These are phyloP conservation scores for Leptinotarsa rubiginosa DNA, from an alignment of 2,888 invertebrate genomes.

Conservation along the genomic window DNA sequence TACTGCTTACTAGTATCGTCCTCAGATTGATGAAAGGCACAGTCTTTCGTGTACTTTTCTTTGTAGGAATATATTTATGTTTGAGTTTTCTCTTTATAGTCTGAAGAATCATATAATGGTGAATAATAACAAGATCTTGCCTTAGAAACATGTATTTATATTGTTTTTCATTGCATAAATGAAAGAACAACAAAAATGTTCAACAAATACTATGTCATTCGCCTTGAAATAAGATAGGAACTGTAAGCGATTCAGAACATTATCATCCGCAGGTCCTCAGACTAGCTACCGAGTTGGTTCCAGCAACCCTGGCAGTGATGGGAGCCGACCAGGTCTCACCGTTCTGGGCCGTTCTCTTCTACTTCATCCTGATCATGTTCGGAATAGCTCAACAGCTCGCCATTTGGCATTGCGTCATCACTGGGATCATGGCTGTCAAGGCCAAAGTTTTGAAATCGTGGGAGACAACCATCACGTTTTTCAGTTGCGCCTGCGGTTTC, in stretches of 20 bases:
- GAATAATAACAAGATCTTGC: too few relatives aligned
- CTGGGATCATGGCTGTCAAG: conserved; percentile 84
- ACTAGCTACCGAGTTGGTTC: conserved; percentile 90
- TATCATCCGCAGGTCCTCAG: conserved; percentile 72
- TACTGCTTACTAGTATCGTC: too few relatives aligned
- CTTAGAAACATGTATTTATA: too few relatives aligned
- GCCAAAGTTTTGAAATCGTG: conserved; percentile 78
- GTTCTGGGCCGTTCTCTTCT: conserved; percentile 89
- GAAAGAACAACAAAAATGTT: too few relatives aligned
- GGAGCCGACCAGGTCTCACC: conserved; percentile 83
- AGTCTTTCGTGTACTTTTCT: too few relatives aligned
- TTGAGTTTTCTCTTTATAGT: too few relatives aligned
- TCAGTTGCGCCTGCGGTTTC: conserved; percentile 85
- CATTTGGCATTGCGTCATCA: conserved; percentile 91
- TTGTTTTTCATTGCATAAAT: too few relatives aligned
- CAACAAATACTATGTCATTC: too few relatives aligned
- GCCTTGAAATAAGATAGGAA: too few relatives aligned
- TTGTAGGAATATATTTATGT: too few relatives aligned
- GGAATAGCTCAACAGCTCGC: conserved; percentile 90
- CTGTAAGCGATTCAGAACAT: neutral
- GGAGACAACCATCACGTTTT: conserved; percentile 86
- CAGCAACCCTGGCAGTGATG: conserved; percentile 83
- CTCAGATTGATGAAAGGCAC: too few relatives aligned
- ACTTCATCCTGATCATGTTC: conserved; percentile 85
- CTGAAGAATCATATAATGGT: too few relatives aligned